phyloP scores from a whole-genome alignment of 2,888 invertebrate species.

The Thymelicus sylvestris region DNA sequence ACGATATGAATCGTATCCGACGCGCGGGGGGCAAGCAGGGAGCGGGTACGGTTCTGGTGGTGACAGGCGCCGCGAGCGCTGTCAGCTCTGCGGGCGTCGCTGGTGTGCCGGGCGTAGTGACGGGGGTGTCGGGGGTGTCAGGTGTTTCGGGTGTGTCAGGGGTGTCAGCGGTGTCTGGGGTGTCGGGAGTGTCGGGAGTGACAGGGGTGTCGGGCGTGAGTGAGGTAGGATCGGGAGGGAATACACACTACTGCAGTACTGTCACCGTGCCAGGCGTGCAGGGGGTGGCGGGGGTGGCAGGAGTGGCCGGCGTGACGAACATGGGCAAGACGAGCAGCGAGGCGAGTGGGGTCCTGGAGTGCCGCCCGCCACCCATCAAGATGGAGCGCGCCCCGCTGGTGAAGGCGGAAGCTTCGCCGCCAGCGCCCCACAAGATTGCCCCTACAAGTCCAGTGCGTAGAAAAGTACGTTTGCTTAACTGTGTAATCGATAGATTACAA shows the following conservation, averaged over 20 bases:
- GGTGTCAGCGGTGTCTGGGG: conserved; percentile 51
- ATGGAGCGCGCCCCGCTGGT: conserved; percentile 69
- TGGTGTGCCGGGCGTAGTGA: conserved; percentile 40
- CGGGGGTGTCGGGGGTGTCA: conserved; percentile 68
- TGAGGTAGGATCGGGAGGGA: conserved; percentile 3
- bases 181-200: conserved; percentile 45
- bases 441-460: conserved; percentile 88
- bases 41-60: conserved; percentile 40
- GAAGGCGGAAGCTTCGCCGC: conserved; percentile 59
- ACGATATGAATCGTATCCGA: conserved; percentile 93
- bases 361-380: conserved; percentile 60
- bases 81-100: conserved; percentile 38
- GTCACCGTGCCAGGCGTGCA: conserved; percentile 72
- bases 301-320: conserved; percentile 52
- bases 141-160: conserved; percentile 70
- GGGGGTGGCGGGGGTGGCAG: conserved; percentile 46
- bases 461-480: conserved; percentile 48
- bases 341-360: conserved; percentile 49
- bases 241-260: conserved; percentile 1
- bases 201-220: conserved; percentile 45
- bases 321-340: conserved; percentile 48
- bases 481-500: neutral
- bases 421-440: conserved; percentile 58
- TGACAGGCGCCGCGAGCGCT: conserved; percentile 41
- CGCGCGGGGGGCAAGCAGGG: conserved; percentile 85